Base-by-base conservation (phyloP, 2,888 invertebrate genomes). In the Pherbina coryleti region DNA sequence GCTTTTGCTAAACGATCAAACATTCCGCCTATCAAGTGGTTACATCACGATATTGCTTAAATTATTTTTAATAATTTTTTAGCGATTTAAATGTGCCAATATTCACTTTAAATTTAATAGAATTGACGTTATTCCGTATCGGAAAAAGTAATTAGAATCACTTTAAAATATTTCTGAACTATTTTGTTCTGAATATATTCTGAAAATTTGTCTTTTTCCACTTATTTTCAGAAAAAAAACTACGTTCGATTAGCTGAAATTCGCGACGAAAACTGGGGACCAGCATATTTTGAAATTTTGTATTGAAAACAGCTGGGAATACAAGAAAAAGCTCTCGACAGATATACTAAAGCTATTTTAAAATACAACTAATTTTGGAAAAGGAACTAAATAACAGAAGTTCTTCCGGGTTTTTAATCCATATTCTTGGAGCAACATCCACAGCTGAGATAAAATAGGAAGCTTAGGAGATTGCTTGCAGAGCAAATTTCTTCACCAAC, bases 191-290 rank as follows among this genome's bases (percentile, higher is more conserved):
- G 55, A 31, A n/a, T n/a, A n/a, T n/a, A n/a, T n/a, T n/a, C n/a
- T n/a, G 2, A 19, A 51, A 51, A 31, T 34, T 62, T 62, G 19
- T 28, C 8, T 11, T 3, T 62, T 62, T 19, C 9, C 5, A 3
- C 22, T 28, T 28, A 28, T 28, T 19, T 28, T 67, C n/a, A 67
- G 28, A 31, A 17, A 25, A 44, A 44, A 62, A 44, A 73, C 62
- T 25, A 17, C 55, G 67, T 67, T 7, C n/a, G 55, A 2, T 37
- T 22, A 25, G 34, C 4, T 5, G 37, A 55, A 55, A 34, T 44
- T 67, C 75, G 31, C 75, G 37, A 66, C 22, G 44, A 67, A 75
- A 55, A 75, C 75, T 75, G 44, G 51, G 49, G 5, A 37, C 17
- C 19, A 67, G n/a, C 3, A 34, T 34, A 44, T 67, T 44, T 67